Percentiles rank a stretch among this genome's conserved stretches.
Conservation (phyloP, 2,888 invertebrate species). For the Fragum fragum region DNA sequence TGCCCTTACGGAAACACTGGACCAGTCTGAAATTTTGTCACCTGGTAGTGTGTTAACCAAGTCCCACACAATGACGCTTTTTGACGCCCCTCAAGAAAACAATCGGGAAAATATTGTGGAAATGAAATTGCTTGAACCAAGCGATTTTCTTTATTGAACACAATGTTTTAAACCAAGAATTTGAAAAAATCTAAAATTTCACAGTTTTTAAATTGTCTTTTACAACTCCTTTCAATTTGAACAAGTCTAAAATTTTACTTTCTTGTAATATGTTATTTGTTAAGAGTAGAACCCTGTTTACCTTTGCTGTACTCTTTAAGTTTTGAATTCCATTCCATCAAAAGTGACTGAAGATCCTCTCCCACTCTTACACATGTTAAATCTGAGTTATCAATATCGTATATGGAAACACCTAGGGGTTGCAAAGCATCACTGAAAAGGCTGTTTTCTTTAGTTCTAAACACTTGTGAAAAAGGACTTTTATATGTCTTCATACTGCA, state of each 20-base stretch:
- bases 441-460: slow-evolving; percentile 37
- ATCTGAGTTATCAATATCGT: slow-evolving; percentile 29
- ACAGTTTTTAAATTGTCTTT: neutral
- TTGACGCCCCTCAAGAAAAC: neutral
- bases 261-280: too few species aligned
- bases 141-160: slow-evolving; percentile 2
- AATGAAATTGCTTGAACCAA: neutral
- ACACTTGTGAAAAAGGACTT: slow-evolving; percentile 35
- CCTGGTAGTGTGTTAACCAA: too few species aligned
- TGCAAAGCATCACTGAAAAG: slow-evolving; percentile 50
- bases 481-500: slow-evolving; percentile 71
- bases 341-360: slow-evolving; percentile 23
- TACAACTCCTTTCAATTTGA: neutral
- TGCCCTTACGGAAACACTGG: too few species aligned
- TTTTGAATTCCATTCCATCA: slow-evolving; percentile 10
- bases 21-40: too few species aligned
- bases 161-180: neutral
- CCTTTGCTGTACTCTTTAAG: neutral
- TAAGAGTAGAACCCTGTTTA: neutral
- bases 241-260: neutral
- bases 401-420: slow-evolving; percentile 40
- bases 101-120: neutral
- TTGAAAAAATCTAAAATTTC: neutral
- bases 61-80: too few species aligned
- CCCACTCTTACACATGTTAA: slow-evolving; percentile 31